Evolutionary conservation across 2,888 invertebrate genomes (phyloP), one percentile per base, ranked within the genome.

Genomic region (Trichogramma dendrolimi): DNA sequence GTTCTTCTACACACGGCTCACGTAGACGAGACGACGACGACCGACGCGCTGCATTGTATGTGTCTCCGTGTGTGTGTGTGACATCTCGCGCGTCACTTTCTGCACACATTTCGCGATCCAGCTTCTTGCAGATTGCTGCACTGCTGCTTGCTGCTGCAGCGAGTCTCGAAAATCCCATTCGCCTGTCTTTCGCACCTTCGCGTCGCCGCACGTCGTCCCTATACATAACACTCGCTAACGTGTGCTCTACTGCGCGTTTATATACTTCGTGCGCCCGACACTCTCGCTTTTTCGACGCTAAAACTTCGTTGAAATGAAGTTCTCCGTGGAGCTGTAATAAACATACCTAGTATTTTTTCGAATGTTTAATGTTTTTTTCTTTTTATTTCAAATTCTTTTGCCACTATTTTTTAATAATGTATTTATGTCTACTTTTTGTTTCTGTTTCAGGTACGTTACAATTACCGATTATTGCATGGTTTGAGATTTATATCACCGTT

Each of bases 281-380:
- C 71, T 74, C 73, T 72, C 75, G 72, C 71, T 73, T 73, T 74
- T 71, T 69, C 73, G 71, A 54, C 11, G 41, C 42, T 4, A 51
- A 4, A 53, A 41, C 40, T 41, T 42, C 27, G n/a, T 7, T 41
- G 8, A 42, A 60, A 54, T n/a, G 51, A 44, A 43, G 44, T 50
- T 54, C 4, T 14, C 41, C 27, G 1, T 40, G 11, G 5, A 14
- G 40, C 44, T 55, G 54, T 54, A 55, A 38, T 8, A 54, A 60
- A 44, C 27, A 38, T 10, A n/a, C 49, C 54, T 60, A 14, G 39
- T 48, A 55, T 54, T 59, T 39, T 49, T 47, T 43, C 4, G 8
- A 57, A 46, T 46, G 40, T 40, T 8, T 51, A 10, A 7, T n/a
- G 14, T 27, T 5, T 42, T 38, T 6, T 54, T 44, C n/a, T 42